A percentile compares a stretch with the other conserved stretches of the same genome.
Evolutionary conservation across 2,888 invertebrate genomes (phyloP).

Genomic region (Cremastinae sp.): DNA sequence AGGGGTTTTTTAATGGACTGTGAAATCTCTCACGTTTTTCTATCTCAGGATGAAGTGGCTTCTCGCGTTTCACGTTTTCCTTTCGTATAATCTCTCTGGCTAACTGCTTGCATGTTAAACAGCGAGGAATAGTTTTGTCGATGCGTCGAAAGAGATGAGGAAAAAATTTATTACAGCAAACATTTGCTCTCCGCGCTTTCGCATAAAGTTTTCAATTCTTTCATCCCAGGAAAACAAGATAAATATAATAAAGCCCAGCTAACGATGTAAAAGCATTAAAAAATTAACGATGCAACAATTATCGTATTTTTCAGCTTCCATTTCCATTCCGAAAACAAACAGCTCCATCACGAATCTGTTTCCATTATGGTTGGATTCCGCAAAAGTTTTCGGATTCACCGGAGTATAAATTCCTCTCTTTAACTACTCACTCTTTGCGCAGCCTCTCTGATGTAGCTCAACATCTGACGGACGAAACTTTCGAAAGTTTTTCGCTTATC

Average conservation of each 20-base stretch:
- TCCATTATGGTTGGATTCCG: neutral
- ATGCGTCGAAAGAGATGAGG: neutral
- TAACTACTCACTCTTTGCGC: neutral
- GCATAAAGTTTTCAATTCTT: neutral
- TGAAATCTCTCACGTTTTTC: conserved; percentile 28
- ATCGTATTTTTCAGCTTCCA: neutral
- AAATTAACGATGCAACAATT: neutral
- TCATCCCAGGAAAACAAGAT: too few species aligned
- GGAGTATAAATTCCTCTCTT: conserved; percentile 1
- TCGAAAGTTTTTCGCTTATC: conserved; percentile 17
- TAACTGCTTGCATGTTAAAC: neutral
- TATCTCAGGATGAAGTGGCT: conserved; percentile 27
- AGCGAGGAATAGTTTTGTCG: conserved; percentile 6
- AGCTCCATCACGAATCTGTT: conserved; percentile 15
- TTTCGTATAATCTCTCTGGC: neutral
- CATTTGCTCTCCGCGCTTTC: neutral
- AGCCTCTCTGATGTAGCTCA: neutral
- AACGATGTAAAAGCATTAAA: neutral
- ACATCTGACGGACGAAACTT: neutral
- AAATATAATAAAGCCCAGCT: neutral
- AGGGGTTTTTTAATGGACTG: conserved; percentile 17
- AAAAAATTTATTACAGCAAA: neutral
- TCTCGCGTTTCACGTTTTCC: conserved; percentile 27
- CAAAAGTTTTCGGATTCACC: neutral
- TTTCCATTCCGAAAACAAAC: neutral